Evolutionary conservation across 2,797 vertebrate species (phyloP).

Genomic region (Myotis findleyi): DNA sequence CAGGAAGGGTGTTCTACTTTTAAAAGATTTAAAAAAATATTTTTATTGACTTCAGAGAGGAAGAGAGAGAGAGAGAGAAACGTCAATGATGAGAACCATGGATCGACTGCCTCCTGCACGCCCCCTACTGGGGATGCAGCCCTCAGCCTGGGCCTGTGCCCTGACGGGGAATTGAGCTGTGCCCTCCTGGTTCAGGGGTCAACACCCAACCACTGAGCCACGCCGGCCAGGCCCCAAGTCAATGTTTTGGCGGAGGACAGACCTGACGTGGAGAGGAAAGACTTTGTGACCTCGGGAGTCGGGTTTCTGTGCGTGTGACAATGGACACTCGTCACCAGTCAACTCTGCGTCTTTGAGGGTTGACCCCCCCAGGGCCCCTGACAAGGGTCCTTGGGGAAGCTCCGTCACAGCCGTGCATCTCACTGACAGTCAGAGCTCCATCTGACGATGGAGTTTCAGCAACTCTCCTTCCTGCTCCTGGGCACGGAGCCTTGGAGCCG

Average conservation of each 20-base stretch:
- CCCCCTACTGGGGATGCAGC: too few relatives aligned
- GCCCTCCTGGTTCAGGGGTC: too few relatives aligned
- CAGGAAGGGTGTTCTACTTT: too few relatives aligned
- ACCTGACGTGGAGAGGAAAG: neutral
- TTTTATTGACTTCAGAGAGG: too few relatives aligned
- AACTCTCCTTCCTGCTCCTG: neutral
- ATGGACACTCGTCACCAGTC: accelerated
- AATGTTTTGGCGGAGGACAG: neutral
- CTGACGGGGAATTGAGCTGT: too few relatives aligned
- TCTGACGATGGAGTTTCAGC: neutral
- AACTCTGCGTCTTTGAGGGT: neutral
- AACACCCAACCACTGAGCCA: too few relatives aligned
- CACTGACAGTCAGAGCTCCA: neutral
- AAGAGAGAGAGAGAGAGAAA: too few relatives aligned
- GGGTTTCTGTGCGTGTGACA: neutral
- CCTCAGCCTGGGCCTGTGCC: too few relatives aligned
- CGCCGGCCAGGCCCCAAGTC: neutral
- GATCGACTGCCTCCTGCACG: too few relatives aligned
- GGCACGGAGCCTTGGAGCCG: neutral
- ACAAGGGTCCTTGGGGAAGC: neutral
- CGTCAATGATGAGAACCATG: too few relatives aligned
- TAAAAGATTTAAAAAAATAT: too few relatives aligned
- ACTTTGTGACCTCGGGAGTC: neutral
- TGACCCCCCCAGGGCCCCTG: neutral
- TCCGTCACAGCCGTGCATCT: neutral